phyloP scores from a whole-genome alignment of 2,888 invertebrate genomes.

The Eulithis testata region DNA sequence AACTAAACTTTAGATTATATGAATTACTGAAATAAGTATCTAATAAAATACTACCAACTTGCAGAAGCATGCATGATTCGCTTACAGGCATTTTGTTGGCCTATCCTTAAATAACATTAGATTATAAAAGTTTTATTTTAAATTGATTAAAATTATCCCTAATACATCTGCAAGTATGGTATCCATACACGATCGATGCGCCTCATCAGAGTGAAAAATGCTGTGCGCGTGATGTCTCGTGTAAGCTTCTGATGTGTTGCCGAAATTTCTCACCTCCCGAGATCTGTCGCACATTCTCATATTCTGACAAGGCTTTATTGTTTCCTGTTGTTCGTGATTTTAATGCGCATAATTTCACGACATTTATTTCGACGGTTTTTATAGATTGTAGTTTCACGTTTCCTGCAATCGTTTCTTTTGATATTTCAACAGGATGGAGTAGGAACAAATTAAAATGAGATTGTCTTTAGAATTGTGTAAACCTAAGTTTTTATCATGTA shows the following conservation, averaged over 20 bases:
- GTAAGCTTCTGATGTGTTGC: slow-evolving; percentile 38
- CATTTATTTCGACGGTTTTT: background rate
- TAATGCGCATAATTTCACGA: slow-evolving; percentile 1
- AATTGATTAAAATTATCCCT: background rate
- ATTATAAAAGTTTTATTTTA: too few relatives aligned
- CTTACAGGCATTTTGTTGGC: too few relatives aligned
- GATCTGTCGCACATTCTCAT: slow-evolving; percentile 34
- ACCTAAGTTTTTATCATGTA: background rate
- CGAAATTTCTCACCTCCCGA: slow-evolving; percentile 39
- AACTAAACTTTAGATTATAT: too few relatives aligned
- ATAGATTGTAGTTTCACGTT: slow-evolving; percentile 8
- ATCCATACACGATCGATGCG: slow-evolving; percentile 47
- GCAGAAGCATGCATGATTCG: too few relatives aligned
- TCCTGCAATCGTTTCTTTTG: slow-evolving; percentile 7
- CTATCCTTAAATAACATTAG: too few relatives aligned
- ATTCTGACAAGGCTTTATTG: slow-evolving; percentile 37
- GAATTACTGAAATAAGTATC: too few relatives aligned
- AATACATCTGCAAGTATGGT: slow-evolving; percentile 11
- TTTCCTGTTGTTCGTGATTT: slow-evolving; percentile 32
- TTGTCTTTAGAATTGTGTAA: background rate
- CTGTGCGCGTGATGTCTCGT: slow-evolving; percentile 30
- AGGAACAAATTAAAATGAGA: background rate
- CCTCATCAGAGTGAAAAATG: slow-evolving; percentile 49
- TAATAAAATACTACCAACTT: too few relatives aligned
- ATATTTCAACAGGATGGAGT: slow-evolving; percentile 1